Base-by-base conservation (phyloP, 2,113 vertebrate species). In the Oxygymnocypris stewartii region DNA sequence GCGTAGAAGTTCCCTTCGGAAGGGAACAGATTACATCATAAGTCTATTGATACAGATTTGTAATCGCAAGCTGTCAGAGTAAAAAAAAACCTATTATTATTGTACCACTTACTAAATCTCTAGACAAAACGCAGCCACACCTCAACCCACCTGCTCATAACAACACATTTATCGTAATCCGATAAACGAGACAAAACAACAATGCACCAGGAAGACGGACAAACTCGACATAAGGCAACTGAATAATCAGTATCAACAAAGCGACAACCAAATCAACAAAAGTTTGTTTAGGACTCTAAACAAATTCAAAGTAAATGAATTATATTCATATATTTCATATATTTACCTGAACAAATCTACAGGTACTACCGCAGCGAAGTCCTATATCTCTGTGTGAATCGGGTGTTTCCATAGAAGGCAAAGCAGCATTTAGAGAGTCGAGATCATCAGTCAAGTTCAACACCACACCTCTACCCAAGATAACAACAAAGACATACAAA, bases 401-500 rank as follows among this genome's bases (percentile, higher is more conserved):
- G 73, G 37, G 54, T 65, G 44, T 82, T 88, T 78, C 87, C 88
- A 87, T 87, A 86, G 37, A 88, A 89, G 82, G 84, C 85, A 86
- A 90, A 87, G 31, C 71, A 65, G 89, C 69, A 59, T 84, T 85
- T 83, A n/a, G 51, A 85, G 79, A 84, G 28, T 23, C 61, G 9
- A 47, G 40, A 20, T 25, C 23, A 14, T 49, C 28, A 31, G 28
- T 49, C 75, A 87, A 88, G 51, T 47, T 44, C 14, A 78, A 73
- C 77, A 84, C 89, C 89, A 90, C 89, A 82, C 89, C 89, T 90
- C 73, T 42, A 69, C 6, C 63, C 69, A 83, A 49, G 25, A 67
- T 20, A 85, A 35, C 51, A 86, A 77, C 59, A 84, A 74, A 79
- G 23, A 11, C 75, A 79, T 16, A 14, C 69, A 69, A 37, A n/a